Base-by-base conservation (phyloP, 2,797 vertebrate species). In the Phalloptychus januarius region DNA sequence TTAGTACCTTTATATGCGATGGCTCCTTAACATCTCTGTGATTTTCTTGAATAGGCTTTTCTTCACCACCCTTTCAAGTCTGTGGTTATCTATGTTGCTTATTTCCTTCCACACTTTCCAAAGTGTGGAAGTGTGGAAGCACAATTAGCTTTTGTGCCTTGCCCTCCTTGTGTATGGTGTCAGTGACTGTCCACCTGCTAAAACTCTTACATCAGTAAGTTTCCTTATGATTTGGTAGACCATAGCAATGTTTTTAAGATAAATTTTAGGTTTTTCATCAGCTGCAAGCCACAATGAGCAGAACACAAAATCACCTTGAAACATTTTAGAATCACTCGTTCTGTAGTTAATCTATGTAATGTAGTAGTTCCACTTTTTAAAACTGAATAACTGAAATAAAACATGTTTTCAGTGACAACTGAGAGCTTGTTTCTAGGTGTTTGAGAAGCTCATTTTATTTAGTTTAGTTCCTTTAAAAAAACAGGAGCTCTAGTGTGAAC, bases 381-480 rank as follows among this genome's bases (percentile, higher is more conserved):
- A 23, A 38, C 3, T 10, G 11, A 40, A 40, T 67, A 12, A 40
- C 63, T 67, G 63, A 67, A 67, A 67, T 67, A 12, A 67, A 79
- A n/a, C 73, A 42, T 71, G 74, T 28, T 71, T 69, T 87, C 78
- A 56, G 73, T 74, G 78, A 77, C 72, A 54, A 77, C 23, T 25
- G 11, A 38, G 61, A 36, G 33, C 16, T 38, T 44, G 67, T 15
- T 44, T 16, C 25, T 44, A 74, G 74, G 81, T 77, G 58, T 79
- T 88, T 85, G 71, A 78, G 46, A 70, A 85, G 80, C 70, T 77
- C 70, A 48, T 63, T 69, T 56, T 63, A n/a, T 61, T 79, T 23
- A 5, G 56, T 54, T 8, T 33, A 80, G 81, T 90, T 93, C 91
- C 90, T 85, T 82, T 91, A 87, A 78, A 72, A 81, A 72, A 54